Conservation (phyloP, 2,797 vertebrate genomes). For the Epinephelus malabaricus region DNA sequence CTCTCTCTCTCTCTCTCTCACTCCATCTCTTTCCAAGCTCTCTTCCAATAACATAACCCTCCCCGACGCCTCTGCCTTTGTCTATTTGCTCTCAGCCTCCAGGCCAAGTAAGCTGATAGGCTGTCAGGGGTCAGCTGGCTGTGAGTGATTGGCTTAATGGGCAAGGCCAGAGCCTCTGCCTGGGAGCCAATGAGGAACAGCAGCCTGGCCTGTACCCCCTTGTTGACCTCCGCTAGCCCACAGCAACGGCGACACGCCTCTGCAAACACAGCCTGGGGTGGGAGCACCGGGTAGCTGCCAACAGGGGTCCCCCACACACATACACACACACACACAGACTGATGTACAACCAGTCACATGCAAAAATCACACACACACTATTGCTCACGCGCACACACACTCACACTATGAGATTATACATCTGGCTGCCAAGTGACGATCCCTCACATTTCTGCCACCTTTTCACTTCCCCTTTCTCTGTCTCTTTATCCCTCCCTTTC, state of each 20-base stretch:
- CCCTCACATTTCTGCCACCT: slow-evolving; percentile 84
- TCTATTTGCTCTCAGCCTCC: slow-evolving; percentile 80
- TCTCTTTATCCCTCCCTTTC: slow-evolving; percentile 75
- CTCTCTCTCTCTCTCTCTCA: slow-evolving; percentile 54
- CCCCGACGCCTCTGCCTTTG: slow-evolving; percentile 80
- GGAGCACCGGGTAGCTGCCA: slow-evolving; percentile 69
- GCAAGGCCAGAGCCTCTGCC: slow-evolving; percentile 78
- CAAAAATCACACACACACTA: slow-evolving; percentile 56
- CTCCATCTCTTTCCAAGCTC: slow-evolving; percentile 68
- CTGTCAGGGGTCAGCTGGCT: slow-evolving; percentile 84
- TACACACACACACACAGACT: slow-evolving; percentile 42
- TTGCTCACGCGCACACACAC: slow-evolving; percentile 45
- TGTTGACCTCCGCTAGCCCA: slow-evolving; percentile 81
- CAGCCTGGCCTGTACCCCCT: slow-evolving; percentile 74
- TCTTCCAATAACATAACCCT: slow-evolving; percentile 75
- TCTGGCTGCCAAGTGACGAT: slow-evolving; percentile 84
- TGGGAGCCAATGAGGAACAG: slow-evolving; percentile 79
- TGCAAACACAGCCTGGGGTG: slow-evolving; percentile 79
- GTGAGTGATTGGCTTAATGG: slow-evolving; percentile 86
- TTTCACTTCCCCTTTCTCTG: slow-evolving; percentile 76
- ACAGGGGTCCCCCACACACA: slow-evolving; percentile 65
- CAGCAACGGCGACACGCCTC: slow-evolving; percentile 82
- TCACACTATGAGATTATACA: slow-evolving; percentile 84
- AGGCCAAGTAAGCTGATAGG: slow-evolving; percentile 83
- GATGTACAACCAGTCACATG: slow-evolving; percentile 48